These are phyloP conservation scores for Metellina segmentata DNA, from an alignment of 2,888 invertebrate species.

Conservation along the genomic window DNA sequence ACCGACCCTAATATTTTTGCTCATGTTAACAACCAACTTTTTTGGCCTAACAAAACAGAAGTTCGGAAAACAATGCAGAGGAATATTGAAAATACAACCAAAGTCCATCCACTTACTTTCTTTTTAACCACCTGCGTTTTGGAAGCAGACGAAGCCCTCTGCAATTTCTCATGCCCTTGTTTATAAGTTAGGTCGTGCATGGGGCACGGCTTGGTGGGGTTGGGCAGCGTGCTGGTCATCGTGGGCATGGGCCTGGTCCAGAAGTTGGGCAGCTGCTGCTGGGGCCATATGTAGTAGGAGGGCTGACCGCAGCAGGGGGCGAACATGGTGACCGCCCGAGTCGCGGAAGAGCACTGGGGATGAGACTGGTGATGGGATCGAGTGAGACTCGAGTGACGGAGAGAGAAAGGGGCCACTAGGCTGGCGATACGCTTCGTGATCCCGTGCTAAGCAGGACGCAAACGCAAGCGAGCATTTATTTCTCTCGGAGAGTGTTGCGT, in stretches of 20 bases:
- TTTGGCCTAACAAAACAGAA: too few species aligned
- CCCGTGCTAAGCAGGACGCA: slow-evolving; percentile 65
- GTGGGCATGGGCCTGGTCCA: slow-evolving; percentile 60
- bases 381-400: slow-evolving; percentile 5
- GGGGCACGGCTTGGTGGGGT: slow-evolving; percentile 46
- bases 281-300: slow-evolving; percentile 68
- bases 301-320: slow-evolving; percentile 53
- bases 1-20: too few species aligned
- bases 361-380: slow-evolving; percentile 36
- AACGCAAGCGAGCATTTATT: slow-evolving; percentile 46
- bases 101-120: slow-evolving; percentile 30
- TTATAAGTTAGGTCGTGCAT: slow-evolving; percentile 40
- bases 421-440: slow-evolving; percentile 59
- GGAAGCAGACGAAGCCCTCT: slow-evolving; percentile 52
- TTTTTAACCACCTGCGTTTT: slow-evolving; percentile 35
- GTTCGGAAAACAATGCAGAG: too few species aligned
- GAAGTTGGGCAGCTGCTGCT: slow-evolving; percentile 45
- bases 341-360: neutral
- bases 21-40: too few species aligned
- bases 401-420: slow-evolving; percentile 66
- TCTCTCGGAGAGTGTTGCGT: neutral
- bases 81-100: too few species aligned
- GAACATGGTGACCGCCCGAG: slow-evolving; percentile 30
- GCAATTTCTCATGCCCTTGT: slow-evolving; percentile 44
- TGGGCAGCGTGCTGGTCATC: slow-evolving; percentile 31